These are phyloP conservation scores for Helleia helle DNA, from an alignment of 2,888 invertebrate species.

Conservation along the genomic window DNA sequence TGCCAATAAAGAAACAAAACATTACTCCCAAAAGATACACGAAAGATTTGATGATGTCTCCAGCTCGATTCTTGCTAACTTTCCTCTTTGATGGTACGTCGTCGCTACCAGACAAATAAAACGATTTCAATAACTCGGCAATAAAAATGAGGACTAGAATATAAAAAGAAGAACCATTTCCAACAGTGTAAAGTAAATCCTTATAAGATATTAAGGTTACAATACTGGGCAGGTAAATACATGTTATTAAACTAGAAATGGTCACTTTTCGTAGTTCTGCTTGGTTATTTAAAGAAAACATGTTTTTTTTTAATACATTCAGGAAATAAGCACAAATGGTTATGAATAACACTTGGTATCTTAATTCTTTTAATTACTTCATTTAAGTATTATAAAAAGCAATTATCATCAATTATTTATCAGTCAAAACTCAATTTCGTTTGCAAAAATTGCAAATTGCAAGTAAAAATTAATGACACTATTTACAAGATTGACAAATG, in stretches of 20 bases:
- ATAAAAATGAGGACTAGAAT: constrained; percentile 52
- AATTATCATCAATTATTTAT: too few species aligned
- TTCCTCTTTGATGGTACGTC: constrained; percentile 50
- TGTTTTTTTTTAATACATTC: constrained; percentile 22
- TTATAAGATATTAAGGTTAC: constrained; percentile 71
- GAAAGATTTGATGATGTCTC: constrained; percentile 66
- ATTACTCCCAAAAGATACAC: constrained; percentile 57
- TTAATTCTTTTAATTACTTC: not conserved
- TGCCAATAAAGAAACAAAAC: constrained; percentile 71
- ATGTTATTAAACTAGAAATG: constrained; percentile 73
- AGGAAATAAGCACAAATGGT: too few species aligned
- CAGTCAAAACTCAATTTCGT: too few species aligned
- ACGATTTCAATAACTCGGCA: constrained; percentile 73
- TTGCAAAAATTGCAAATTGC: too few species aligned
- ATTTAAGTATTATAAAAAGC: too few species aligned
- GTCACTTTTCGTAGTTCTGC: constrained; percentile 53
- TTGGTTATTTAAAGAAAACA: constrained; percentile 56
- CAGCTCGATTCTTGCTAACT: constrained; percentile 48
- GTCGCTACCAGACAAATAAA: constrained; percentile 47
- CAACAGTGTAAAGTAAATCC: constrained; percentile 74
- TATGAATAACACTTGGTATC: too few species aligned
- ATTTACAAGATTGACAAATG: too few species aligned
- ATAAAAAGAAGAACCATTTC: constrained; percentile 67
- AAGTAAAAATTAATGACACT: too few species aligned
- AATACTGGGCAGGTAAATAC: constrained; percentile 76